These are phyloP conservation scores for Agapornis roseicollis DNA, from an alignment of 2,113 vertebrate genomes.

Conservation along the genomic window DNA sequence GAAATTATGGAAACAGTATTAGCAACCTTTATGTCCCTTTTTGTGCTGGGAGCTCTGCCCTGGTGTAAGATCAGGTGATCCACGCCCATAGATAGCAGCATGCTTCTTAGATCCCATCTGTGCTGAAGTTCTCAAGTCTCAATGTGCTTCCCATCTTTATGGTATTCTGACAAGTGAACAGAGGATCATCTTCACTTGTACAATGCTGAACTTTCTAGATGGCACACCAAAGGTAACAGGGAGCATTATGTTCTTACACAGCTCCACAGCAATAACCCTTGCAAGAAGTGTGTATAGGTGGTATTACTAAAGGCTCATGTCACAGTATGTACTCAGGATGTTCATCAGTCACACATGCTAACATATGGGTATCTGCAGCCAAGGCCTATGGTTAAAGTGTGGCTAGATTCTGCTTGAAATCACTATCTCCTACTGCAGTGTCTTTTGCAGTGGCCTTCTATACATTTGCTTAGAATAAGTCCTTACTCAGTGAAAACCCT, in stretches of 20 bases:
- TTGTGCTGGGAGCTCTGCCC: neutral
- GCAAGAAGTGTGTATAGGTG: too few species aligned
- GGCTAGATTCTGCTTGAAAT: neutral
- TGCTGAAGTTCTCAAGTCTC: neutral
- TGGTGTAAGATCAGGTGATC: neutral
- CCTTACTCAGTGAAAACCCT: neutral
- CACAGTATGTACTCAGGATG: neutral
- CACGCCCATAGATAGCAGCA: accelerated
- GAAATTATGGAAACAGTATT: neutral
- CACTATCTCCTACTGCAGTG: neutral
- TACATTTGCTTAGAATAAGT: neutral
- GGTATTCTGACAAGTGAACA: neutral
- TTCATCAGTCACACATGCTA: neutral
- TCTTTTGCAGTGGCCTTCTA: accelerated
- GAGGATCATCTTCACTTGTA: neutral
- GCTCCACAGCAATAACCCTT: neutral
- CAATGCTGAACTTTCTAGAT: neutral
- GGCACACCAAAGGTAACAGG: neutral
- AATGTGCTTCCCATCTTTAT: neutral
- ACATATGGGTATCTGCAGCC: neutral
- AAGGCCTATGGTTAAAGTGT: neutral
- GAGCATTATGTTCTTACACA: accelerated
- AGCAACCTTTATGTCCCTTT: neutral
- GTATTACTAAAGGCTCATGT: neutral
- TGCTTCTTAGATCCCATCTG: neutral